Conservation (phyloP, 2,113 vertebrate genomes). For the Hyla sarda region DNA sequence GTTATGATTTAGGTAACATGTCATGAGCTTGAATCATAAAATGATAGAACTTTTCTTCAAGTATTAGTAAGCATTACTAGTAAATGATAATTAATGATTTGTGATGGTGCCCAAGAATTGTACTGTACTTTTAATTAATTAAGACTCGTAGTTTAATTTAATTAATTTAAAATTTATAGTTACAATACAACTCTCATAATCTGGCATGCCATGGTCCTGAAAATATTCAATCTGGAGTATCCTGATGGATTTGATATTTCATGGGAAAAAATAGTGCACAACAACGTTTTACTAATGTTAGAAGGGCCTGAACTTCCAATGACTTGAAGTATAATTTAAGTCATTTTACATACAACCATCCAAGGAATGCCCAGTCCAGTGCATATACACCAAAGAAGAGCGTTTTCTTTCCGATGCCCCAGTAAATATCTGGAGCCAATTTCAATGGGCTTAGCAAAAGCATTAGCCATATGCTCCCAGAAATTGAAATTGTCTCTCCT, state of each 20-base stretch:
- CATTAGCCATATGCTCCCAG: constrained; percentile 15
- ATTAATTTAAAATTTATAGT: not conserved
- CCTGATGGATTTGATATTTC: not conserved
- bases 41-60: constrained; percentile 4
- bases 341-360: not conserved
- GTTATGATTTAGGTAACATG: constrained; percentile 49
- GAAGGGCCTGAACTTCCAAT: not conserved
- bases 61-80: not conserved
- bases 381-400: not conserved
- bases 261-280: not conserved
- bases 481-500: not conserved
- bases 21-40: constrained; percentile 36
- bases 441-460: not conserved
- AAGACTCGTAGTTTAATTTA: not conserved
- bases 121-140: constrained; percentile 1
- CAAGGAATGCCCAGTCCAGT: not conserved
- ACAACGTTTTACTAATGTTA: not conserved
- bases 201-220: not conserved
- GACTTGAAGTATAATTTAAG: not conserved
- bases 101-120: not conserved
- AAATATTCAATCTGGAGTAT: not conserved
- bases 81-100: constrained; percentile 29
- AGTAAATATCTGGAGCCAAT: constrained; percentile 6
- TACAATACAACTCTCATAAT: not conserved
- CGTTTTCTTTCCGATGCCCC: not conserved